phyloP scores from a whole-genome alignment of 2,797 vertebrate genomes.

The Echiichthys vipera region DNA sequence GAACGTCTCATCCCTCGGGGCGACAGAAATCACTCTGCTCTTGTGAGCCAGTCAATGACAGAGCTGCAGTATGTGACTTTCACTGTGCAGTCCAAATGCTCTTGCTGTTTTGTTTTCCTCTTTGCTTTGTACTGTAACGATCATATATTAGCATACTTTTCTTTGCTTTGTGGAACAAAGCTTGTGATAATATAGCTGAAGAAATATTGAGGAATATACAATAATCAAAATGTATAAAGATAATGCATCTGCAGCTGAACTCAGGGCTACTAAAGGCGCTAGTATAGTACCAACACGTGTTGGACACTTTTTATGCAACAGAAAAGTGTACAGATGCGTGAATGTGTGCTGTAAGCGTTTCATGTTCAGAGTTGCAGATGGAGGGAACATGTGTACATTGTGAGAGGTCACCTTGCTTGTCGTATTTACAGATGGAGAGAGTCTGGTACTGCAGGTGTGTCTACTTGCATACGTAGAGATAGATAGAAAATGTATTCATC shows the following conservation, averaged over 20 bases:
- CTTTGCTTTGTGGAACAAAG: slow-evolving; percentile 12
- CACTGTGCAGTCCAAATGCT: slow-evolving; percentile 47
- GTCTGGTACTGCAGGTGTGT: slow-evolving; percentile 29
- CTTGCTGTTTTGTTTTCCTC: slow-evolving; percentile 34
- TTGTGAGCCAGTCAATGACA: slow-evolving; percentile 70
- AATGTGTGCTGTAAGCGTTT: slow-evolving; percentile 31
- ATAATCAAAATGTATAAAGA: neutral
- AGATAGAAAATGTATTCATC: too few relatives aligned
- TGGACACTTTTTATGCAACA: slow-evolving; percentile 18
- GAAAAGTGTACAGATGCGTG: slow-evolving; percentile 47
- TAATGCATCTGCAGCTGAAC: slow-evolving; percentile 4
- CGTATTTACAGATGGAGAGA: slow-evolving; percentile 17
- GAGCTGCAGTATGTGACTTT: slow-evolving; percentile 61
- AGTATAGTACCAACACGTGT: neutral
- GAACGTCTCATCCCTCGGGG: slow-evolving; percentile 55
- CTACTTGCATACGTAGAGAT: neutral
- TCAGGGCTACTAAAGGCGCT: neutral
- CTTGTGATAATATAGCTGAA: slow-evolving; percentile 7
- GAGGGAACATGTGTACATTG: slow-evolving; percentile 43
- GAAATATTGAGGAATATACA: slow-evolving; percentile 1
- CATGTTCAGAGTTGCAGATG: slow-evolving; percentile 48
- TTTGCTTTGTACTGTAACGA: slow-evolving; percentile 41
- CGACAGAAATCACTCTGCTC: slow-evolving; percentile 73
- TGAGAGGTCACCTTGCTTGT: slow-evolving; percentile 46
- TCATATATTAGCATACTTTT: slow-evolving; percentile 25